Evolutionary conservation across 2,113 vertebrate species (phyloP).

Genomic region (Sterrhoptilus dennistouni): DNA sequence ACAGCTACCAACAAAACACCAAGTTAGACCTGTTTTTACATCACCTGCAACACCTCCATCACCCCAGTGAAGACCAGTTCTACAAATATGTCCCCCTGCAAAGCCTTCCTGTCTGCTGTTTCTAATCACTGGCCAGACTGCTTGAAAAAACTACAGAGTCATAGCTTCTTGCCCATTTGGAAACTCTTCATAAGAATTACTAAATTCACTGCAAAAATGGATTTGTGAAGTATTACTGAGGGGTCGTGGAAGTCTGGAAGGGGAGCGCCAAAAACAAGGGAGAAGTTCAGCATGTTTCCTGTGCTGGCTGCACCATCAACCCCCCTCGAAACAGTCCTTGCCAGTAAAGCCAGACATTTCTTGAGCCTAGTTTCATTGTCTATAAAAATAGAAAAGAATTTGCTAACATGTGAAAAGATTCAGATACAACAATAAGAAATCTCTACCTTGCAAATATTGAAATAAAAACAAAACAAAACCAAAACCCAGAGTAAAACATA

Average conservation of each 20-base stretch:
- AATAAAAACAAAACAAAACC: background rate
- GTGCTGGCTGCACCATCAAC: background rate
- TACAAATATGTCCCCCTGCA: background rate
- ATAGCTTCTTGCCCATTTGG: background rate
- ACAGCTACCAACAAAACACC: background rate
- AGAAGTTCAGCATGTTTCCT: accelerated
- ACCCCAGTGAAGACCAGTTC: background rate
- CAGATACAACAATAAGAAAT: background rate
- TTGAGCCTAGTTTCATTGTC: background rate
- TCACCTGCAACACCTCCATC: accelerated
- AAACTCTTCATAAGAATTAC: background rate
- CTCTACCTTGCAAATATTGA: background rate
- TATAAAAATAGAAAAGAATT: background rate
- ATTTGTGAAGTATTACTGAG: background rate
- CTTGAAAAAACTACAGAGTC: background rate
- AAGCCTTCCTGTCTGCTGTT: background rate
- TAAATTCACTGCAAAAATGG: background rate
- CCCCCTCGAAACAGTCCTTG: background rate
- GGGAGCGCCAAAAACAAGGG: background rate
- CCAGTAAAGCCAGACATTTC: background rate
- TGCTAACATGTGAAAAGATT: background rate
- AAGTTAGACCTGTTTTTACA: background rate
- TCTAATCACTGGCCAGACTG: background rate
- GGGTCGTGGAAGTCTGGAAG: accelerated
- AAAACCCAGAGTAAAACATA: background rate